Evolutionary conservation across 2,888 invertebrate species (phyloP), one percentile per base, ranked within the genome.

Genomic region (Pseudococcus viburni): DNA sequence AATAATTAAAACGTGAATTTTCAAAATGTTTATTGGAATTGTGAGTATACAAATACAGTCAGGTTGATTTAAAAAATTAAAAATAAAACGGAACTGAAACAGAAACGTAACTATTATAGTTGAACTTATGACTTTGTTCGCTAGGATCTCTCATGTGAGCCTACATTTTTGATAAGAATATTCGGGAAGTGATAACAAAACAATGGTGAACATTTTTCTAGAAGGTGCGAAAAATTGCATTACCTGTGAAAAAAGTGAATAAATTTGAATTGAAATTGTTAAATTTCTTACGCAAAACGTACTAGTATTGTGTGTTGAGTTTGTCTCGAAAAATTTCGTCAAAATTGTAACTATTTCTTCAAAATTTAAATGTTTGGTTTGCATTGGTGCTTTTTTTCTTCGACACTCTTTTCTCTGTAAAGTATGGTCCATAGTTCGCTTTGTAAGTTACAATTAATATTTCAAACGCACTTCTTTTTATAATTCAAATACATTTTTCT

Each of bases 111-210:
- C 42, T 42, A 0, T 33, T 42, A 0, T 33, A 59, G 3, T 17
- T 4, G n/a, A 59, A 59, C n/a, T 59, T 64, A 11, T 22, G 9
- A 22, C 0, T 64, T 22, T 22, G 11, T 22, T 11, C 64, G 22
- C 64, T 22, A 64, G 64, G 8, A 22, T 64, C 64, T 64, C 64
- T 64, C 1, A 22, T 9, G 22, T 64, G 3, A 33, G 22, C 6
- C 19, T 59, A 64, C 8, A 9, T 64, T 64, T 64, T 59, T 59
- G 64, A 64, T 64, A 64, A 64, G 64, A 64, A 64, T 12, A 22
- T 19, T 64, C 17, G 55, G 15, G 4, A 19, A 59, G 5, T 59
- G n/a, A 59, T n/a, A 59, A 64, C 22, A 19, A 64, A 59, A n/a
- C 19, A 12, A 33, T 33, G 26, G 26, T 33, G 26, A 33, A 64